Conservation (phyloP, 2,888 invertebrate species). For the Melinopterus prodromus region DNA sequence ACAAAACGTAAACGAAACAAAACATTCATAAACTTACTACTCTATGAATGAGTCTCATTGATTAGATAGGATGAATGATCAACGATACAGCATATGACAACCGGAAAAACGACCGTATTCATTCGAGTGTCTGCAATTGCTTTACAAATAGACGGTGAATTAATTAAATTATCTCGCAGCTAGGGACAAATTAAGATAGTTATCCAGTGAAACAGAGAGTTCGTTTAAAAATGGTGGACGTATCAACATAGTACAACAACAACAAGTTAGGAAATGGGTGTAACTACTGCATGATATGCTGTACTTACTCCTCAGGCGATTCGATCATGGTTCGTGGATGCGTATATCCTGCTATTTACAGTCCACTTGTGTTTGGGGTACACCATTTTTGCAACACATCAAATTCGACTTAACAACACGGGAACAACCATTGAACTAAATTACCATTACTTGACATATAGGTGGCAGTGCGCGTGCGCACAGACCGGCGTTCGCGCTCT, state of each 20-base stretch:
- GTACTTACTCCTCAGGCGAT: constrained; percentile 88
- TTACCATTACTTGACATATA: constrained; percentile 81
- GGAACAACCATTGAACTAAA: constrained; percentile 60
- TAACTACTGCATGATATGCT: constrained; percentile 47
- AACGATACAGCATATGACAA: constrained; percentile 34
- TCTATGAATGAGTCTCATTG: constrained; percentile 46
- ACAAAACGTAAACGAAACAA: constrained; percentile 49
- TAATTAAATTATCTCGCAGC: neutral
- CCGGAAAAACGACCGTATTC: constrained; percentile 25
- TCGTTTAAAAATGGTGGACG: constrained; percentile 52
- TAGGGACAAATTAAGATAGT: neutral
- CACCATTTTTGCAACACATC: constrained; percentile 61
- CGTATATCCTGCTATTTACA: constrained; percentile 81
- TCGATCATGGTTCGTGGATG: constrained; percentile 90
- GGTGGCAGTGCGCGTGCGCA: constrained; percentile 69
- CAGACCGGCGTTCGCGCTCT: constrained; percentile 28
- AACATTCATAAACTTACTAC: constrained; percentile 50
- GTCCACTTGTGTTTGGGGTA: constrained; percentile 71
- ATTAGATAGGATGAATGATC: constrained; percentile 52
- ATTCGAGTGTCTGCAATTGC: neutral
- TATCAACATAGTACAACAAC: constrained; percentile 49
- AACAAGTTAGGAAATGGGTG: constrained; percentile 36
- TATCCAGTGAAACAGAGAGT: constrained; percentile 41
- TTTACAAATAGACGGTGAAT: neutral
- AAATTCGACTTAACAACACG: constrained; percentile 59